Percentiles rank a stretch among this genome's conserved stretches.
Evolutionary conservation across 2,113 vertebrate species (phyloP).

Genomic region (Saccopteryx leptura): DNA sequence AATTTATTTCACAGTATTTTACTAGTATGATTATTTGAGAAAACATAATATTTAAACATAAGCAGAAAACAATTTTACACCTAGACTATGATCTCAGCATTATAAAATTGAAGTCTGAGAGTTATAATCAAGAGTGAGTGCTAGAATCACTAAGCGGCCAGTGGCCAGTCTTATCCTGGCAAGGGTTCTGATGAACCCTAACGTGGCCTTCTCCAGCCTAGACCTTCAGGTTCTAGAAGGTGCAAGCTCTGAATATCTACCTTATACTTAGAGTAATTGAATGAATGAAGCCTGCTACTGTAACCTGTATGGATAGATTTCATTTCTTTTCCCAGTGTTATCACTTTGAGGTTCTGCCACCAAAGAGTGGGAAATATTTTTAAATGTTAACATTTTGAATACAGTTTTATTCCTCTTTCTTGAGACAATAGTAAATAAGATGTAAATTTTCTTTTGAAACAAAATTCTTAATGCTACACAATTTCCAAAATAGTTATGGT

Average conservation of each 20-base stretch:
- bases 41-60: not conserved
- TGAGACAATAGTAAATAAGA: not conserved
- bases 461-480: not conserved
- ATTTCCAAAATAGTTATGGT: not conserved
- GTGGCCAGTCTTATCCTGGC: not conserved
- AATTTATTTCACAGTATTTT: conserved; percentile 6
- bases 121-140: not conserved
- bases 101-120: not conserved
- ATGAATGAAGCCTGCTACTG: not conserved
- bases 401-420: not conserved
- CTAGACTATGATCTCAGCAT: not conserved
- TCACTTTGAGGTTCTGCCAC: not conserved
- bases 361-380: not conserved
- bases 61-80: not conserved
- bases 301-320: not conserved
- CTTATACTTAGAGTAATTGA: not conserved
- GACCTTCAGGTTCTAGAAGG: not conserved
- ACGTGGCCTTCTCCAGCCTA: not conserved
- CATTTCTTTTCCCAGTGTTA: not conserved
- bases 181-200: not conserved
- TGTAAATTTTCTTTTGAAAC: not conserved
- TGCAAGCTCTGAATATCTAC: not conserved
- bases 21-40: not conserved
- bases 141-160: not conserved
- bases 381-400: conserved; percentile 50